Evolutionary conservation across 2,888 invertebrate species (phyloP).

Genomic region (Druceiella hillmani): DNA sequence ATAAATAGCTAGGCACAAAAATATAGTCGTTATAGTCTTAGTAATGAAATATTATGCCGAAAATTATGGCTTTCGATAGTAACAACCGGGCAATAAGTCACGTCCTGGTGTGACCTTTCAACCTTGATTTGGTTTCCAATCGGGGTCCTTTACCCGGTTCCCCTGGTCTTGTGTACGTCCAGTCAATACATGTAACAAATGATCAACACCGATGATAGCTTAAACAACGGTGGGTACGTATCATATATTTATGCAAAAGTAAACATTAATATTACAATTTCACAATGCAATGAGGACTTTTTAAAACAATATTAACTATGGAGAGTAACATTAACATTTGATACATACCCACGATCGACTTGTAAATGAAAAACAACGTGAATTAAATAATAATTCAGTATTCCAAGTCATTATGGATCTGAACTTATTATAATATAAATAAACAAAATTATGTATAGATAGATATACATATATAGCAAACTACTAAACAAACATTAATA

Average conservation of each 20-base stretch:
- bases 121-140: slow-evolving; percentile 77
- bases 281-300: not conserved
- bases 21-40: not conserved
- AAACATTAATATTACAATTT: not conserved
- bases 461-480: too few relatives aligned
- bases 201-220: too few relatives aligned
- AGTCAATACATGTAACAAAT: too few relatives aligned
- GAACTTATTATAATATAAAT: too few relatives aligned
- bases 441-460: too few relatives aligned
- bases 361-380: slow-evolving; percentile 23
- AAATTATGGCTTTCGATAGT: too few relatives aligned
- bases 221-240: not conserved
- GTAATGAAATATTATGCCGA: not conserved
- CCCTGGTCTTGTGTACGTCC: too few relatives aligned
- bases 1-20: not conserved
- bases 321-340: too few relatives aligned
- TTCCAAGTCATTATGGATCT: too few relatives aligned
- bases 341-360: slow-evolving; percentile 30
- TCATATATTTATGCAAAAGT: not conserved
- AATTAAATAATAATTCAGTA: not conserved
- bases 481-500: too few relatives aligned
- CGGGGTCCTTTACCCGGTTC: slow-evolving; percentile 60
- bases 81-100: slow-evolving; percentile 47
- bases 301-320: too few relatives aligned
- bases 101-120: slow-evolving; percentile 61